Evolutionary conservation across 2,797 vertebrate species (phyloP).

Genomic region (Morus bassanus): DNA sequence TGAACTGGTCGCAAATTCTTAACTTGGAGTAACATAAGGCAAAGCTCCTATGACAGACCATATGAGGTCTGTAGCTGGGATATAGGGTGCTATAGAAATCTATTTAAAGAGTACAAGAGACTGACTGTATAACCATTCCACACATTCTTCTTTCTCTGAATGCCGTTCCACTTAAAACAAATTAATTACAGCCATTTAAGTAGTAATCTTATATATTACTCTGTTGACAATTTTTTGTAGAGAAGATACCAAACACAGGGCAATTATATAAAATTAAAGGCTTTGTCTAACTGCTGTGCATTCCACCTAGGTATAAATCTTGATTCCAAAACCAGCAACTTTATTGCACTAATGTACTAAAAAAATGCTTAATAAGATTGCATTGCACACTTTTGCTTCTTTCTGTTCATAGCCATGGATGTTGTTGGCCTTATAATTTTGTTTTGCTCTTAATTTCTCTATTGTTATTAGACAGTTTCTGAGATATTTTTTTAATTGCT

Average conservation of each 20-base stretch:
- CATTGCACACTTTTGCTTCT: neutral
- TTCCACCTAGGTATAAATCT: neutral
- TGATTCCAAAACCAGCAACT: constrained; percentile 22
- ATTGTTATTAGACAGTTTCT: neutral
- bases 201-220: constrained; percentile 3
- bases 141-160: neutral
- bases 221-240: neutral
- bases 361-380: constrained; percentile 17
- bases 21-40: neutral
- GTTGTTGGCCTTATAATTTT: neutral
- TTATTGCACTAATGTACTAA: neutral
- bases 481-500: constrained; percentile 22
- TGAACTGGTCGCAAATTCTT: neutral
- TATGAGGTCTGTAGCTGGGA: neutral
- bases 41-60: neutral
- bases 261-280: constrained; percentile 18
- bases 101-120: neutral
- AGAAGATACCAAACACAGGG: neutral
- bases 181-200: neutral
- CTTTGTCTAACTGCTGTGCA: neutral
- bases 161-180: neutral
- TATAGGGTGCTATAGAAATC: neutral
- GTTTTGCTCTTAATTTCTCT: constrained; percentile 17
- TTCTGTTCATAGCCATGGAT: neutral
- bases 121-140: neutral